Evolutionary conservation across 2,888 invertebrate genomes (phyloP).

Genomic region (Patella ulyssiponensis): DNA sequence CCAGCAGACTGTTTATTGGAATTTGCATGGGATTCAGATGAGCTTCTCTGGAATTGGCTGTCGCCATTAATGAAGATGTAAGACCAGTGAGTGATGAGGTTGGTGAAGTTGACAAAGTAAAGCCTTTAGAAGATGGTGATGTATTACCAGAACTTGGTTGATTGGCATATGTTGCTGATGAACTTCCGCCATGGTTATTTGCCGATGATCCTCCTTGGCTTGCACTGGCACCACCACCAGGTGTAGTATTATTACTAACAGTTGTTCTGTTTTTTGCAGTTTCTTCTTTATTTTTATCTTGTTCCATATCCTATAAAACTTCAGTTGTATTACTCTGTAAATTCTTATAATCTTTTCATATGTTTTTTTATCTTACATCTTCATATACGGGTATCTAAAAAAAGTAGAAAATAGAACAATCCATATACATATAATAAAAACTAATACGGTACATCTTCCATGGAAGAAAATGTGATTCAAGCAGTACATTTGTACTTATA

Average conservation of each 20-base stretch:
- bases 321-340: too few species aligned
- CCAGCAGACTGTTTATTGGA: background rate
- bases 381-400: too few species aligned
- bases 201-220: background rate
- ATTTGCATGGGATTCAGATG: constrained; percentile 1
- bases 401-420: too few species aligned
- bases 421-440: too few species aligned
- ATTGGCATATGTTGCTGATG: background rate
- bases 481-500: too few species aligned
- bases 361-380: too few species aligned
- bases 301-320: constrained; percentile 12
- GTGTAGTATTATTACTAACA: background rate
- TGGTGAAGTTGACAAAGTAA: constrained; percentile 1
- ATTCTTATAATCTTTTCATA: too few species aligned
- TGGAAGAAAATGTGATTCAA: too few species aligned
- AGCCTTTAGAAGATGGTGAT: background rate
- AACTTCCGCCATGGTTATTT: background rate
- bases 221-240: background rate
- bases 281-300: constrained; percentile 29
- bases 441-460: too few species aligned
- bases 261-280: constrained; percentile 32
- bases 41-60: background rate
- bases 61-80: background rate
- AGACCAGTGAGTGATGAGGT: background rate
- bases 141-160: background rate